Percentiles rank a stretch among this genome's conserved stretches.
Conservation (phyloP, 2,888 invertebrate species). For the Ormyrus rosae region DNA sequence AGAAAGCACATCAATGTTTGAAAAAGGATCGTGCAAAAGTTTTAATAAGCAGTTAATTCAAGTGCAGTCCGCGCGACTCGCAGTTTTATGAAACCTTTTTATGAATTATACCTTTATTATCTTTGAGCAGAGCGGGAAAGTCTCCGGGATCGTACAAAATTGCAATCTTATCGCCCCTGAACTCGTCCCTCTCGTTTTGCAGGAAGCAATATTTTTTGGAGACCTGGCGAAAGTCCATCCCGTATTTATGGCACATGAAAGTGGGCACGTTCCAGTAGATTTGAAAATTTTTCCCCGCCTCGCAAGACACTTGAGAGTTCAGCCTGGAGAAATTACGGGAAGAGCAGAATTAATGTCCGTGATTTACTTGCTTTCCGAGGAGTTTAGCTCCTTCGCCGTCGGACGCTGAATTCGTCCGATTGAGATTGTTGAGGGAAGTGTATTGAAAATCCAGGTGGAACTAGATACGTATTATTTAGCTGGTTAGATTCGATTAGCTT, state of each 20-base stretch:
- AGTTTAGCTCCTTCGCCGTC: too few relatives aligned
- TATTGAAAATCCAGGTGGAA: conserved; percentile 3
- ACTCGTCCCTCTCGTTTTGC: conserved; percentile 82
- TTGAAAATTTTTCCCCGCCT: conserved; percentile 66
- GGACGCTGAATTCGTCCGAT: not conserved
- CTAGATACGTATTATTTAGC: not conserved
- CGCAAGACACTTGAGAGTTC: too few relatives aligned
- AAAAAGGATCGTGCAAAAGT: too few relatives aligned
- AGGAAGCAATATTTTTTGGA: conserved; percentile 80
- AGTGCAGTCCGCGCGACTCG: too few relatives aligned
- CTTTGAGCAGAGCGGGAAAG: conserved; percentile 82
- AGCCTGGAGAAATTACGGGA: too few relatives aligned
- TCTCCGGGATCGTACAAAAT: conserved; percentile 86
- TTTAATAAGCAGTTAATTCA: too few relatives aligned
- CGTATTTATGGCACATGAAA: conserved; percentile 83
- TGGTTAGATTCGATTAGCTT: not conserved
- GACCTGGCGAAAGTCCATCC: conserved; percentile 79
- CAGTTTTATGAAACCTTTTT: not conserved
- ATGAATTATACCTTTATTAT: conserved; percentile 70
- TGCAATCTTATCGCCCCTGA: conserved; percentile 81
- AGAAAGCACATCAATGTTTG: too few relatives aligned
- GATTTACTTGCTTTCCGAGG: too few relatives aligned
- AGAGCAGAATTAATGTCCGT: too few relatives aligned
- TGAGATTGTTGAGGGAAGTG: not conserved
- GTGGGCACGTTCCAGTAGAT: conserved; percentile 89